Evolutionary conservation across 2,888 invertebrate genomes (phyloP).

Genomic region (Tiliacea citrago): DNA sequence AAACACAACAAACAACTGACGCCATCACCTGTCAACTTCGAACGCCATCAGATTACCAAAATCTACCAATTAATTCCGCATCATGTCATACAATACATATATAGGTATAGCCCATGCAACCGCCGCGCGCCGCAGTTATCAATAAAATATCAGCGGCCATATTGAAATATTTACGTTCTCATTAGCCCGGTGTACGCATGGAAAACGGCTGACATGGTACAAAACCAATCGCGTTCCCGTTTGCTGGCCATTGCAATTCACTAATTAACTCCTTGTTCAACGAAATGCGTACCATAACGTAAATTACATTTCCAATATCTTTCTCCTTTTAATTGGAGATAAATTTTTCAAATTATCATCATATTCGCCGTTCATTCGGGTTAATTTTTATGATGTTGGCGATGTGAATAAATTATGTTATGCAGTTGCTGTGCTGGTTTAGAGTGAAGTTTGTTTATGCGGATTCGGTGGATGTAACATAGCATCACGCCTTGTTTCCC

Average conservation of each 20-base stretch:
- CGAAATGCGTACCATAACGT: constrained; percentile 58
- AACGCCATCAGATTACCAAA: constrained; percentile 30
- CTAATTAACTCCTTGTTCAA: constrained; percentile 79
- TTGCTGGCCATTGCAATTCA: constrained; percentile 75
- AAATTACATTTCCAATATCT: constrained; percentile 65
- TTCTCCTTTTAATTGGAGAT: constrained; percentile 60
- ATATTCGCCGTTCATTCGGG: background rate
- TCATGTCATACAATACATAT: constrained; percentile 65
- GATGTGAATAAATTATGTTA: constrained; percentile 25
- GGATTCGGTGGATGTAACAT: background rate
- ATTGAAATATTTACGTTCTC: constrained; percentile 83
- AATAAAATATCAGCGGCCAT: constrained; percentile 79
- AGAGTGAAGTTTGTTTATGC: constrained; percentile 4
- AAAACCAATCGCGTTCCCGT: constrained; percentile 75
- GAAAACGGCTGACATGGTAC: constrained; percentile 76
- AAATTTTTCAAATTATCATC: constrained; percentile 44
- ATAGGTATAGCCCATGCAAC: constrained; percentile 54
- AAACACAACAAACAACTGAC: constrained; percentile 12
- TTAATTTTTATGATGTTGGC: constrained; percentile 13
- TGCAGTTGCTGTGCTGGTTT: background rate
- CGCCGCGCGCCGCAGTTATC: constrained; percentile 68
- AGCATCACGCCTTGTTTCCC: no score
- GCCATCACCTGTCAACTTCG: constrained; percentile 36
- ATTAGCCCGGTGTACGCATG: constrained; percentile 75
- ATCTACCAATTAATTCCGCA: constrained; percentile 57